Conservation (phyloP, 2,113 vertebrate species). For the Melanerpes aurifrons region DNA sequence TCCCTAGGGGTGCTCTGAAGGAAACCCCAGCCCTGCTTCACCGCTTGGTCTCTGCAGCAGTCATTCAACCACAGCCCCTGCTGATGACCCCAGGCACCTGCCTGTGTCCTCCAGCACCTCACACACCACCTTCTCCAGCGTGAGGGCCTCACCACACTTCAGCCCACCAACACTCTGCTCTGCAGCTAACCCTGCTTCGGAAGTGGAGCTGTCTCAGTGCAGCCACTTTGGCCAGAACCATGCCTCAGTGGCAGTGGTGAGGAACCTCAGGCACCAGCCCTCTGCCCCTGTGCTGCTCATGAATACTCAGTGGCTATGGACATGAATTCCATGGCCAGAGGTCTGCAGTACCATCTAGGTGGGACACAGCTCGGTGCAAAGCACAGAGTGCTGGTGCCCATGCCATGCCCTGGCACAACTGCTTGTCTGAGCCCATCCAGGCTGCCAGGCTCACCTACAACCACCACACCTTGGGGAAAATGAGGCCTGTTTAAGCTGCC, state of each 20-base stretch:
- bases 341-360: rapidly evolving
- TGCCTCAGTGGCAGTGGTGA: not conserved
- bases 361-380: rapidly evolving
- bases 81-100: not conserved
- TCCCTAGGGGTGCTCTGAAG: not conserved
- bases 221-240: not conserved
- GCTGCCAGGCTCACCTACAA: not conserved
- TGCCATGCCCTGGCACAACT: not conserved
- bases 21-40: not conserved
- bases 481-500: not conserved
- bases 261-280: not conserved
- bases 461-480: not conserved
- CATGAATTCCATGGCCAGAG: not conserved
- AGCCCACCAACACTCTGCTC: not conserved
- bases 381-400: rapidly evolving
- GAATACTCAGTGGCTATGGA: not conserved
- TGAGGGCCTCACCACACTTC: not conserved
- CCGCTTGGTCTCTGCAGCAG: not conserved
- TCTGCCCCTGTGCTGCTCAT: not conserved
- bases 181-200: not conserved
- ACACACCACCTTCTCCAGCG: not conserved
- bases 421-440: not conserved
- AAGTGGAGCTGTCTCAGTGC: not conserved
- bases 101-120: not conserved
- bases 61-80: not conserved